Evolutionary conservation across 2,113 vertebrate species (phyloP), one percentile per base, ranked within the genome.

Genomic region (Pionites leucogaster): DNA sequence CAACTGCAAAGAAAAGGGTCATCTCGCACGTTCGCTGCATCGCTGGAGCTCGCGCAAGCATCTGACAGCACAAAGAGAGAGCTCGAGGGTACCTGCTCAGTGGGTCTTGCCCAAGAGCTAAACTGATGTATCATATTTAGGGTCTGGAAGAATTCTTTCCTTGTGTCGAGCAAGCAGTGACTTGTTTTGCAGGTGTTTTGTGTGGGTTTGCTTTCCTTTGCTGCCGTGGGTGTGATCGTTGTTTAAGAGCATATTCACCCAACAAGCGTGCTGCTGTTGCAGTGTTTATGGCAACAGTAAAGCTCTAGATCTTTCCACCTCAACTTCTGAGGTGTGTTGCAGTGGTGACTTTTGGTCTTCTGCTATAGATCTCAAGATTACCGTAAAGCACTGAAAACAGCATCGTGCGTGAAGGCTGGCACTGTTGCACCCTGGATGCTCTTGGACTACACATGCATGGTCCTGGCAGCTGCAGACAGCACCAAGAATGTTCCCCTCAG

Each of bases 331-430:
- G 33, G 6, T 13, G 7, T 8, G 15, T 17, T 55, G 62, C 13
- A 7, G 19, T 25, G 47, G 42, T 31, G 44, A 35, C 53, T 55
- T 53, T 24, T 70, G 67, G 44, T 22, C 39, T 70, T 75, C 44
- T 67, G n/a, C 49, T 47, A 3, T 24, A 53, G 44, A 35, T 64
- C 42, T 59, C 15, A 31, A 69, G n/a, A 37, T 37, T 37, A n/a
- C 29, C n/a, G 8, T 1, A 28, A 5, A 35, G 53, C 22, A 20
- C 0, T 16, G 39, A 59, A n/a, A 29, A 6, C 1, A 60, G 14
- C 14, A 35, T 23, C 31, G 2, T 8, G 13, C 14, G 39, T 9
- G 55, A 62, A 59, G 14, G 27, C 41, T 77, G 46, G n/a, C 49
- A 33, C 27, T 3, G n/a, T 3, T 50, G 49, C 31, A 24, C 18